Evolutionary conservation across 2,113 vertebrate species (phyloP).

Genomic region (pig (Sus scrofa)): DNA sequence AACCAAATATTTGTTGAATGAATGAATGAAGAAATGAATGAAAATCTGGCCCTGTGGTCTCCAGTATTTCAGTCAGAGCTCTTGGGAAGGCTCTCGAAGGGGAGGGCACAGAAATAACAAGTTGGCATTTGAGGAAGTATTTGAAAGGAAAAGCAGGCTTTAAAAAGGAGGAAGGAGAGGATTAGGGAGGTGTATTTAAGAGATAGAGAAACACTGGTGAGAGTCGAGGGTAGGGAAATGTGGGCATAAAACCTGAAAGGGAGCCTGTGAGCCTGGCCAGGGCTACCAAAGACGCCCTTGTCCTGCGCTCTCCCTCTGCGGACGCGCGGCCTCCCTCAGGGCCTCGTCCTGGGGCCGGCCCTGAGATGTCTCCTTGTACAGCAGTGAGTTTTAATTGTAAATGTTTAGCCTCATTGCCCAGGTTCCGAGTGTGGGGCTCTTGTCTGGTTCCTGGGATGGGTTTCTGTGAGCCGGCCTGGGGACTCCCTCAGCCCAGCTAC

Average conservation of each 20-base stretch:
- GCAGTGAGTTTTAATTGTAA: neutral
- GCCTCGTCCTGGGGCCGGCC: neutral
- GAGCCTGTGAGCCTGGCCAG: slow-evolving; percentile 47
- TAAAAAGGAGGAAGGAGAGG: slow-evolving; percentile 74
- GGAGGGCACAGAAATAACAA: slow-evolving; percentile 44
- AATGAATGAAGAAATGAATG: neutral
- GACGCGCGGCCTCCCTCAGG: neutral
- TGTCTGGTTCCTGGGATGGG: neutral
- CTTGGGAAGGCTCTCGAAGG: neutral
- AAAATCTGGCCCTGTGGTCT: neutral
- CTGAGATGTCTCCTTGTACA: neutral
- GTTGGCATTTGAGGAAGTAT: slow-evolving; percentile 70
- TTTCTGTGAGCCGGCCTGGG: neutral
- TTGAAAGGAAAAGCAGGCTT: slow-evolving; percentile 77
- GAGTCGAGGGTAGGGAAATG: neutral
- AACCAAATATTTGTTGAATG: slow-evolving; percentile 36
- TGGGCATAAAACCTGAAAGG: slow-evolving; percentile 66
- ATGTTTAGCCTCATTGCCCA: neutral
- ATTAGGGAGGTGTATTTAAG: slow-evolving; percentile 74
- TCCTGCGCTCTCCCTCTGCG: neutral
- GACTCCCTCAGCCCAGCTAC: neutral
- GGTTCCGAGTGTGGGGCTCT: neutral
- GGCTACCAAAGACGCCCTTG: slow-evolving; percentile 72
- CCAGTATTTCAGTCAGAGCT: neutral
- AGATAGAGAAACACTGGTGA: slow-evolving; percentile 56